These are phyloP conservation scores for Anagrus nilaparvatae DNA, from an alignment of 1,140 invertebrate species.

Conservation along the genomic window DNA sequence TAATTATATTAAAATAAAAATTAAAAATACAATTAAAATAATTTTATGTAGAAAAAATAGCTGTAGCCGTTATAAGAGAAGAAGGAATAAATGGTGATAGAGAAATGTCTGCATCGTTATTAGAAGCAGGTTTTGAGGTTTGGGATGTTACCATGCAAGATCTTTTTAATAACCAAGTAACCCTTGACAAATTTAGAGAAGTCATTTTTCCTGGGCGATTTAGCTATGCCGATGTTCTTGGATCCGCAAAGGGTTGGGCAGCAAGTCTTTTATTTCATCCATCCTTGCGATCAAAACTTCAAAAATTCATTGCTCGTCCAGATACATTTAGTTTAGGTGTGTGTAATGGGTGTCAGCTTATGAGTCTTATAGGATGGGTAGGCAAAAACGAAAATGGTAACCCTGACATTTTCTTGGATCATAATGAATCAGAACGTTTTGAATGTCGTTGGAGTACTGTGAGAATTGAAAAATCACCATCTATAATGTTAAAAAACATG, in stretches of 20 bases:
- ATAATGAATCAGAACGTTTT: conserved; percentile 80
- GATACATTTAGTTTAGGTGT: conserved; percentile 94
- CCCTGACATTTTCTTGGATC: conserved; percentile 65
- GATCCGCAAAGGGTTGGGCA: conserved; percentile 96
- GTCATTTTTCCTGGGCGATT: conserved; percentile 95
- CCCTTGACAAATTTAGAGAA: conserved; percentile 73
- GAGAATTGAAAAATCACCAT: conserved; percentile 56
- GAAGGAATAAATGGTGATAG: conserved; percentile 96
- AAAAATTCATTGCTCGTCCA: conserved; percentile 58
- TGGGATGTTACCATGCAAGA: conserved; percentile 91
- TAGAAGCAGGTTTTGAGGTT: conserved; percentile 83
- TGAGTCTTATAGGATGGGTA: conserved; percentile 78
- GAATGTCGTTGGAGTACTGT: conserved; percentile 88
- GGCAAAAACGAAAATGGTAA: conserved; percentile 30
- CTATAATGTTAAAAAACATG: conserved; percentile 86
- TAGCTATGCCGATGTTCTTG: conserved; percentile 93
- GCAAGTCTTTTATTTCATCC: conserved; percentile 73
- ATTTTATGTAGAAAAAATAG: conserved; percentile 39
- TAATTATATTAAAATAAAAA: conserved; percentile 2
- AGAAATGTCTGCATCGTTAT: conserved; percentile 93
- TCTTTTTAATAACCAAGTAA: conserved; percentile 57
- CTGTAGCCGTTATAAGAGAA: conserved; percentile 86
- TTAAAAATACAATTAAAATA: conserved; percentile 3
- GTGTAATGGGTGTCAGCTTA: conserved; percentile 95
- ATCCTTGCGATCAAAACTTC: conserved; percentile 47